These are phyloP conservation scores for Cherax destructor DNA, from an alignment of 1,140 invertebrate species.

Conservation along the genomic window DNA sequence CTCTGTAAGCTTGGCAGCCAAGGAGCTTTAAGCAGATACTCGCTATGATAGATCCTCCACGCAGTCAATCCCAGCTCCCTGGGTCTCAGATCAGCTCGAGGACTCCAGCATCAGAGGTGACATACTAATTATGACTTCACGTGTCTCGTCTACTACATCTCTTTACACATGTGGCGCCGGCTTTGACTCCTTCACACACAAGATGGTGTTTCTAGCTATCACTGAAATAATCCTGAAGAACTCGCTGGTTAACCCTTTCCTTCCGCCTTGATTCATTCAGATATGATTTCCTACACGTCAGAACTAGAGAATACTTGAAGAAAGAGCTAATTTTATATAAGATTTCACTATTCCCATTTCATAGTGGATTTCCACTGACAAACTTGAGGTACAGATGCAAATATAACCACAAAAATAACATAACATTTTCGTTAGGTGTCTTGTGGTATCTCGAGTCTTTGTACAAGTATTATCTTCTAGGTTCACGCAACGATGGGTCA, in stretches of 20 bases:
- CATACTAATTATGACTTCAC: conserved; percentile 2
- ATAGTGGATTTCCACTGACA: not conserved
- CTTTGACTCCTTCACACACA: conserved; percentile 29
- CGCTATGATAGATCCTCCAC: not conserved
- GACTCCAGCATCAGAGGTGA: not conserved
- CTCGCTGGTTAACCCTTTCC: conserved; percentile 18
- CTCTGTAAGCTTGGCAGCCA: not conserved
- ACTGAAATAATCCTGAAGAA: conserved; percentile 19
- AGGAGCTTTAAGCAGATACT: not conserved
- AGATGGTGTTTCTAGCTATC: conserved; percentile 28
- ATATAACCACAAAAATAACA: not conserved
- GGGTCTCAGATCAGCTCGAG: not conserved
- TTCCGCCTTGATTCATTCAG: not conserved
- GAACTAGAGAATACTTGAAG: not conserved
- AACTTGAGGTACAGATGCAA: not conserved
- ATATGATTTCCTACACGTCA: not conserved
- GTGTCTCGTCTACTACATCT: conserved; percentile 2
- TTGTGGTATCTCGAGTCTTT: not conserved
- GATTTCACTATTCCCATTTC: no score
- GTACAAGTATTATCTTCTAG: not conserved
- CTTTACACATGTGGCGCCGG: conserved; percentile 15
- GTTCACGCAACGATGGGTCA: not conserved
- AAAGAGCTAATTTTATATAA: not conserved
- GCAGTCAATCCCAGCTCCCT: not conserved
- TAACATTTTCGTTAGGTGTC: not conserved